phyloP scores from a whole-genome alignment of 2,888 invertebrate genomes.

The Cremastinae sp. region DNA sequence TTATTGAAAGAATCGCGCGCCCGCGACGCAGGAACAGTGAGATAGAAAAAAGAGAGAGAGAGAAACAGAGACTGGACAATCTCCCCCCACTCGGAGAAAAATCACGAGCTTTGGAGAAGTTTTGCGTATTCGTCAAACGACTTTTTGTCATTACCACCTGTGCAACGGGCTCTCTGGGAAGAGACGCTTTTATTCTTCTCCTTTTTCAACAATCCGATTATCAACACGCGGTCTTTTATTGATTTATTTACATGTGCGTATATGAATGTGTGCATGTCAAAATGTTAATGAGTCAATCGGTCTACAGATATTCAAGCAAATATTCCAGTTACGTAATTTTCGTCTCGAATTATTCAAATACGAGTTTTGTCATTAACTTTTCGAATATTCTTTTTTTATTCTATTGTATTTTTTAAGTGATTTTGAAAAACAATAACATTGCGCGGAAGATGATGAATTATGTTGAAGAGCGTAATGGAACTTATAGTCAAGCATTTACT shows the following conservation, averaged over 20 bases:
- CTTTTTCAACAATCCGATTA: background rate
- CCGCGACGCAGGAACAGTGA: too few species aligned
- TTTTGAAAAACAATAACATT: background rate
- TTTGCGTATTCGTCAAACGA: slow-evolving; percentile 13
- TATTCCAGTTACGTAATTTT: slow-evolving; percentile 29
- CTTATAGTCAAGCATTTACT: too few species aligned
- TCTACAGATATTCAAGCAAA: slow-evolving; percentile 16
- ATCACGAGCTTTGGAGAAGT: slow-evolving; percentile 12
- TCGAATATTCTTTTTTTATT: background rate
- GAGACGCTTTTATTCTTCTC: slow-evolving; percentile 37
- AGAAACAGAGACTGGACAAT: slow-evolving; percentile 25
- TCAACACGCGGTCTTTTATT: background rate
- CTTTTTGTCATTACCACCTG: slow-evolving; percentile 52
- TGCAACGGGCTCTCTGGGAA: slow-evolving; percentile 61
- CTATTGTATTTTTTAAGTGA: too few species aligned
- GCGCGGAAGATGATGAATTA: background rate
- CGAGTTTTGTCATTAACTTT: background rate
- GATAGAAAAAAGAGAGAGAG: too few species aligned
- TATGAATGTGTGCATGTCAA: background rate
- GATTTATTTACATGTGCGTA: slow-evolving; percentile 11
- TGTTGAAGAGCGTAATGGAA: background rate
- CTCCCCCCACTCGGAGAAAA: slow-evolving; percentile 30
- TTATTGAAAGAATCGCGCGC: slow-evolving; percentile 63
- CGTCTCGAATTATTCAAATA: slow-evolving; percentile 14
- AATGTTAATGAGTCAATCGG: slow-evolving; percentile 26